These are phyloP conservation scores for Manis pentadactyla DNA, from an alignment of 2,797 vertebrate species.

Conservation along the genomic window DNA sequence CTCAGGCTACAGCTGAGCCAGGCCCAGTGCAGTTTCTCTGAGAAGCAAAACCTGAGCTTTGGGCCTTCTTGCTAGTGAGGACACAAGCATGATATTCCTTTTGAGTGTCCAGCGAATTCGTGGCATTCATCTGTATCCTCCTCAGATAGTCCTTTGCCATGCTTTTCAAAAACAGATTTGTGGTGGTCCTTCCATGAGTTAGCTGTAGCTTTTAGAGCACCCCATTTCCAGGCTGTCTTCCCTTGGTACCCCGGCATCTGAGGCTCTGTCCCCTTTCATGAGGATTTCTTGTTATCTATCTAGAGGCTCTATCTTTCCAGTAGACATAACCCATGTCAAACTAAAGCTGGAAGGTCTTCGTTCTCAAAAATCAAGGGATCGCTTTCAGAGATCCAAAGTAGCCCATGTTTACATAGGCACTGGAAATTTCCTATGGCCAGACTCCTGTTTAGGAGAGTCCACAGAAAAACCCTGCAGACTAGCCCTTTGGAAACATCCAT, in stretches of 20 bases:
- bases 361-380: neutral
- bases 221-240: neutral
- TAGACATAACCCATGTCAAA: neutral
- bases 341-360: neutral
- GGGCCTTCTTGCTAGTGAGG: neutral
- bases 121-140: neutral
- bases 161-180: neutral
- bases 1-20: neutral
- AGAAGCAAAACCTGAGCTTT: neutral
- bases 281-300: neutral
- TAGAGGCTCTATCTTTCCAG: neutral
- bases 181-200: neutral
- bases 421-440: conserved; percentile 35
- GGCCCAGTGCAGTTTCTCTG: neutral
- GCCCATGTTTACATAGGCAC: neutral
- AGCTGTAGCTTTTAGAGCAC: neutral
- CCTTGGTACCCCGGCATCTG: neutral
- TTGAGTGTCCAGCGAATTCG: neutral
- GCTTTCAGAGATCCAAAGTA: neutral
- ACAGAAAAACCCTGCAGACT: conserved; percentile 45
- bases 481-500: conserved; percentile 60
- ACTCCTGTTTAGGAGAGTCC: conserved; percentile 7
- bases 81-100: neutral
- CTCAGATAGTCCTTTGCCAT: neutral
- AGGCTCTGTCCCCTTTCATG: neutral